Percentiles rank a stretch among this genome's conserved stretches.
Evolutionary conservation across 2,888 invertebrate species (phyloP).

Genomic region (Cosmia trapezina): DNA sequence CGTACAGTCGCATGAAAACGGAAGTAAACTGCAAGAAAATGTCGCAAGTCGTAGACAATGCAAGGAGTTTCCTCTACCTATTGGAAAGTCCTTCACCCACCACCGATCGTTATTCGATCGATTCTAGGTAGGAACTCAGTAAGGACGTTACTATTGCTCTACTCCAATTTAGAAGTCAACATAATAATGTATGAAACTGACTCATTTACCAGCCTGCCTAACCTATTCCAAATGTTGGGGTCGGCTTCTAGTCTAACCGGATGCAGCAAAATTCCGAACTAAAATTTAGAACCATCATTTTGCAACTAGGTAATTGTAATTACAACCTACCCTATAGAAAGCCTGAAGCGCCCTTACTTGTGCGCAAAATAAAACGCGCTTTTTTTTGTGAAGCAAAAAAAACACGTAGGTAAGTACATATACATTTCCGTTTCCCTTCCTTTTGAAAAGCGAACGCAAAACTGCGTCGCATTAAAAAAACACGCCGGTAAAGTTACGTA

Average conservation of each 20-base stretch:
- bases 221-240: too few relatives aligned
- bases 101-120: slow-evolving; percentile 6
- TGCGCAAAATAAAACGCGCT: too few relatives aligned
- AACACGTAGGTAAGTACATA: too few relatives aligned
- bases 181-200: not conserved
- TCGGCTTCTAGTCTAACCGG: too few relatives aligned
- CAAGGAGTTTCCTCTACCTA: slow-evolving; percentile 27
- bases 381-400: slow-evolving; percentile 30
- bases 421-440: slow-evolving; percentile 29
- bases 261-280: too few relatives aligned
- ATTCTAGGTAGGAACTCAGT: not conserved
- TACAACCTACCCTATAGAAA: slow-evolving; percentile 9
- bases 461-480: slow-evolving; percentile 37
- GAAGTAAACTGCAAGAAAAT: slow-evolving; percentile 3
- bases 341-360: slow-evolving; percentile 3
- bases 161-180: not conserved
- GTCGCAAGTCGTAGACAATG: slow-evolving; percentile 6
- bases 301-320: not conserved
- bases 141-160: not conserved
- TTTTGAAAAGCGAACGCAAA: slow-evolving; percentile 41
- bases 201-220: not conserved
- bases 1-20: not conserved
- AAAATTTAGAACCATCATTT: not conserved
- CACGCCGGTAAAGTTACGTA: slow-evolving; percentile 20
- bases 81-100: slow-evolving; percentile 29